A percentile compares a stretch with the other conserved stretches of the same genome.
Evolutionary conservation across 2,888 invertebrate genomes (phyloP).

Genomic region (Drosophila helvetica): DNA sequence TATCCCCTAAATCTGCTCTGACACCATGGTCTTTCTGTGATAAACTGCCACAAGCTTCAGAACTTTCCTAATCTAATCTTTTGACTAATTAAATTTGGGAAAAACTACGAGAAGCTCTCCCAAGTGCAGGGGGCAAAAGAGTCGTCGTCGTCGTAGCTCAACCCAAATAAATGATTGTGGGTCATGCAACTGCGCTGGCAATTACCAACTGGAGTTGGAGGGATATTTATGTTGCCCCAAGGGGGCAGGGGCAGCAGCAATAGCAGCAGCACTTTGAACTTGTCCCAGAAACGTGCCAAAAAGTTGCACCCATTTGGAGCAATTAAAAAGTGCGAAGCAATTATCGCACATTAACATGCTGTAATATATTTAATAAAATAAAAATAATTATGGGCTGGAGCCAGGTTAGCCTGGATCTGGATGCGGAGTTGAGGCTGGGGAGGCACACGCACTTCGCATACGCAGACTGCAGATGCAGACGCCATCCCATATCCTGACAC

Average conservation of each 20-base stretch:
- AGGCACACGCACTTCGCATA: slow-evolving; percentile 65
- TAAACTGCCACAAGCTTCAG: slow-evolving; percentile 18
- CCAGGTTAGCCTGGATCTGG: not conserved
- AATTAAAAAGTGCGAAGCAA: slow-evolving; percentile 57
- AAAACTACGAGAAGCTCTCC: slow-evolving; percentile 2
- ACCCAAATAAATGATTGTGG: slow-evolving; percentile 38
- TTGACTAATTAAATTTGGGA: slow-evolving; percentile 38
- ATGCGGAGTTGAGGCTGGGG: slow-evolving; percentile 3
- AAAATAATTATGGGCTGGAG: slow-evolving; percentile 57
- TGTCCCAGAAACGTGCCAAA: slow-evolving; percentile 64
- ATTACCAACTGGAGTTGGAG: slow-evolving; percentile 21
- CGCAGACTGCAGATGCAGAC: slow-evolving; percentile 65
- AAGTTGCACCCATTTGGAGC: slow-evolving; percentile 18
- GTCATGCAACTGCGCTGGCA: slow-evolving; percentile 43
- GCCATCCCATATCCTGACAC: slow-evolving; percentile 64
- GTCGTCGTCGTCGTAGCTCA: not conserved
- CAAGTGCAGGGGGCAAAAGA: slow-evolving; percentile 24
- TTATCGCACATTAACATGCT: slow-evolving; percentile 43
- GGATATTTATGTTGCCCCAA: slow-evolving; percentile 36
- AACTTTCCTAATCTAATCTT: slow-evolving; percentile 31
- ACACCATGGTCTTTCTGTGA: slow-evolving; percentile 17
- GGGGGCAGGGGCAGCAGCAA: not conserved
- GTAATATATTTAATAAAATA: slow-evolving; percentile 48
- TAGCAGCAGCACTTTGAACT: slow-evolving; percentile 60
- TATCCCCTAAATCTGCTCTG: slow-evolving; percentile 22